Conservation (phyloP, 2,797 vertebrate species). For the Halcyon leucocephala region DNA sequence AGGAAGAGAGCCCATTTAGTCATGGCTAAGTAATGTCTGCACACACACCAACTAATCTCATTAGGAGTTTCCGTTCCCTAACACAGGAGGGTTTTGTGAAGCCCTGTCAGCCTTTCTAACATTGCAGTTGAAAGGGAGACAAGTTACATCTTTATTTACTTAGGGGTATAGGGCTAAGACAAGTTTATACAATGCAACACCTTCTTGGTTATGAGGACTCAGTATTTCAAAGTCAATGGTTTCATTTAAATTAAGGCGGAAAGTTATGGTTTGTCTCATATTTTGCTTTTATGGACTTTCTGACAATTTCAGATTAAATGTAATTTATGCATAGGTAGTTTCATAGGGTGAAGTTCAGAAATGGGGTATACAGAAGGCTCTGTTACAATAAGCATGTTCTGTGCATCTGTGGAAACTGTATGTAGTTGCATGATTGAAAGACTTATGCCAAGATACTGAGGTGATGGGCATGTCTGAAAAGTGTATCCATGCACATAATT, state of each 20-base stretch:
- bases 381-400: not conserved
- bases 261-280: not conserved
- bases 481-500: not conserved
- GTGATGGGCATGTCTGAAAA: not conserved
- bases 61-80: constrained; percentile 95
- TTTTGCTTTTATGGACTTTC: constrained; percentile 5
- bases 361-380: not conserved
- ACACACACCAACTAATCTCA: constrained; percentile 95
- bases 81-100: constrained; percentile 93
- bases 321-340: not conserved
- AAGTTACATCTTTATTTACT: constrained; percentile 76
- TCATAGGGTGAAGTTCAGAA: not conserved
- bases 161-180: constrained; percentile 16
- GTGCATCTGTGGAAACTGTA: not conserved
- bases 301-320: not conserved
- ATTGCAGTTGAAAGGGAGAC: constrained; percentile 72
- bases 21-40: constrained; percentile 96
- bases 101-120: constrained; percentile 76
- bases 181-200: constrained; percentile 33
- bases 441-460: not conserved
- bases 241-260: not conserved
- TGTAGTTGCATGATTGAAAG: not conserved
- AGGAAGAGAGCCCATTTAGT: constrained; percentile 95
- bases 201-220: constrained; percentile 10
- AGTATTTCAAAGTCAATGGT: not conserved